These are phyloP conservation scores for Scarus forsteni DNA, from an alignment of 2,797 vertebrate species.

Conservation along the genomic window DNA sequence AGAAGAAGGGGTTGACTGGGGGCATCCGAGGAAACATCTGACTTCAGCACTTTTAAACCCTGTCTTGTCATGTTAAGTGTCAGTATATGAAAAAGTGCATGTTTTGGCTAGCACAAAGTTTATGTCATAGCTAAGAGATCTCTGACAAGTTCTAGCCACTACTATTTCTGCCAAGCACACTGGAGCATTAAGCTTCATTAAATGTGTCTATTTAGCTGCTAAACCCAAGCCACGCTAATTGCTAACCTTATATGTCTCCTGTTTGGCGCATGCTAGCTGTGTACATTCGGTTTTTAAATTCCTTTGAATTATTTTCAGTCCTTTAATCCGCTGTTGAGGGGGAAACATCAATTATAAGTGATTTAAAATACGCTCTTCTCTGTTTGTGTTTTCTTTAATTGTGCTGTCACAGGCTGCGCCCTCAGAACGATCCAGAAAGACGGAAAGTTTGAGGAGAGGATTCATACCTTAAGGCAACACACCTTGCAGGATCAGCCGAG, in stretches of 20 bases:
- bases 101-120: too few species aligned
- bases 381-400: constrained; percentile 15
- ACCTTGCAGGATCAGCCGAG: constrained; percentile 34
- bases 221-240: neutral
- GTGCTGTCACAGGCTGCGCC: constrained; percentile 6
- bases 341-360: neutral
- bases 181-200: too few species aligned
- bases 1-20: too few species aligned
- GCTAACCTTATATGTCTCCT: neutral
- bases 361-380: constrained; percentile 3
- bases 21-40: too few species aligned
- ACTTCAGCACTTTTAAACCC: too few species aligned
- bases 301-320: neutral
- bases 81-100: too few species aligned
- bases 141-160: too few species aligned
- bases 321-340: neutral
- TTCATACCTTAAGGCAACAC: constrained; percentile 51
- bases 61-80: too few species aligned
- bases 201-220: too few species aligned
- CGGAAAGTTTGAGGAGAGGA: constrained; percentile 3
- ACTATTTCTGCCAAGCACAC: neutral
- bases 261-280: neutral
- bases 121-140: too few species aligned
- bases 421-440: constrained; percentile 9
- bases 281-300: neutral